Conservation (phyloP, 2,113 vertebrate genomes). For the Mugil cephalus region DNA sequence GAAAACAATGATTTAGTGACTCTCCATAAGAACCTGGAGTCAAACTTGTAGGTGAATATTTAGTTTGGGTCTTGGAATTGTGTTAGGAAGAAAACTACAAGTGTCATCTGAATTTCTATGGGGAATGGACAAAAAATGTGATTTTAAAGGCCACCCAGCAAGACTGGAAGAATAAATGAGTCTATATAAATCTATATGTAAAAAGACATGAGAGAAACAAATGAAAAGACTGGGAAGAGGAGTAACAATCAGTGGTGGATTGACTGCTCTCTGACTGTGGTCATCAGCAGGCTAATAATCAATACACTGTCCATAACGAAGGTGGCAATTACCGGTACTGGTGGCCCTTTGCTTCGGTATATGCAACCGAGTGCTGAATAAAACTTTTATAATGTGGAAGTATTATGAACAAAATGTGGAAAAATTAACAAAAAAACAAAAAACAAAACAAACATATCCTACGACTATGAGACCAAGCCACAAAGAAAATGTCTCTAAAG, state of each 20-base stretch:
- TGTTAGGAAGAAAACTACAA: background rate
- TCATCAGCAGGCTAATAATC: slow-evolving; percentile 44
- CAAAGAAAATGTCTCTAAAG: too few relatives aligned
- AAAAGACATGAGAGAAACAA: background rate
- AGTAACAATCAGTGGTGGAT: slow-evolving; percentile 24
- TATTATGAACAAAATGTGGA: too few relatives aligned
- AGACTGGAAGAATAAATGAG: background rate
- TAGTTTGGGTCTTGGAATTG: slow-evolving; percentile 9
- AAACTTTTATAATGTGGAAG: too few relatives aligned
- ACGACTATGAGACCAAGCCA: too few relatives aligned
- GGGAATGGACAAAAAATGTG: background rate
- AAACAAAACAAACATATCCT: too few relatives aligned
- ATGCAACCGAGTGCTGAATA: background rate
- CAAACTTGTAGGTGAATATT: background rate
- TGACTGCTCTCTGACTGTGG: slow-evolving; percentile 20
- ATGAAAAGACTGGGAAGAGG: background rate
- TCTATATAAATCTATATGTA: background rate
- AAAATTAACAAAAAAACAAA: too few relatives aligned
- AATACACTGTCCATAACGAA: slow-evolving; percentile 5
- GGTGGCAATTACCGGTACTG: background rate
- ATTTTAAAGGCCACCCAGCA: background rate
- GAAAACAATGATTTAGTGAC: background rate
- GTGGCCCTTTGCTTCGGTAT: background rate
- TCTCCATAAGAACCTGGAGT: background rate
- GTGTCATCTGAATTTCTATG: background rate